Evolutionary conservation across 2,888 invertebrate species (phyloP).

Genomic region (Julus scandinavius): DNA sequence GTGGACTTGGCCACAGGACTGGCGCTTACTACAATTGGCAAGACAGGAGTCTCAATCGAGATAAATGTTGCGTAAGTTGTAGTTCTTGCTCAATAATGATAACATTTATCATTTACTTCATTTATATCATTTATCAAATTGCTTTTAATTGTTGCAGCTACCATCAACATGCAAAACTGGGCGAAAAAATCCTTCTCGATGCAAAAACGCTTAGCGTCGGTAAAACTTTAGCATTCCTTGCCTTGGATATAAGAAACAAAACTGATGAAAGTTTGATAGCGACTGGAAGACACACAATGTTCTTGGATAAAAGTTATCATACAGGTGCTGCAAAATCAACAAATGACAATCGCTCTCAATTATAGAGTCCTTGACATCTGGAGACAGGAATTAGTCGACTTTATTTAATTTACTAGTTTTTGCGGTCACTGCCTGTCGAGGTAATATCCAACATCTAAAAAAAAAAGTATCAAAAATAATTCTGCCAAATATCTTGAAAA

Average conservation of each 20-base stretch:
- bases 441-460: too few relatives aligned
- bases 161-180: slow-evolving; percentile 78
- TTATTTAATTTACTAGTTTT: too few relatives aligned
- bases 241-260: slow-evolving; percentile 82
- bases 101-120: neutral
- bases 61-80: slow-evolving; percentile 78
- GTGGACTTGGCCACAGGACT: slow-evolving; percentile 82
- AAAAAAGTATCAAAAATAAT: too few relatives aligned
- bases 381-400: too few relatives aligned
- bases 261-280: slow-evolving; percentile 78
- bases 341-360: too few relatives aligned
- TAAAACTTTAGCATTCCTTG: slow-evolving; percentile 82
- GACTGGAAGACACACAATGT: slow-evolving; percentile 87
- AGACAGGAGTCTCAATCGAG: slow-evolving; percentile 81
- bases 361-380: too few relatives aligned
- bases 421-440: too few relatives aligned
- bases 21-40: slow-evolving; percentile 77
- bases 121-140: too few relatives aligned
- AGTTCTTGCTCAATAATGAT: slow-evolving; percentile 55
- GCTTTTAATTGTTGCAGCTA: slow-evolving; percentile 71
- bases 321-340: too few relatives aligned
- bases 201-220: slow-evolving; percentile 82
- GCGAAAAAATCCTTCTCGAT: slow-evolving; percentile 82
- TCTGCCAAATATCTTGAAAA: too few relatives aligned
- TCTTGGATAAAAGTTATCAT: slow-evolving; percentile 60